Conservation (phyloP, 2,113 vertebrate species). For the Astatotilapia flaviijosephi region DNA sequence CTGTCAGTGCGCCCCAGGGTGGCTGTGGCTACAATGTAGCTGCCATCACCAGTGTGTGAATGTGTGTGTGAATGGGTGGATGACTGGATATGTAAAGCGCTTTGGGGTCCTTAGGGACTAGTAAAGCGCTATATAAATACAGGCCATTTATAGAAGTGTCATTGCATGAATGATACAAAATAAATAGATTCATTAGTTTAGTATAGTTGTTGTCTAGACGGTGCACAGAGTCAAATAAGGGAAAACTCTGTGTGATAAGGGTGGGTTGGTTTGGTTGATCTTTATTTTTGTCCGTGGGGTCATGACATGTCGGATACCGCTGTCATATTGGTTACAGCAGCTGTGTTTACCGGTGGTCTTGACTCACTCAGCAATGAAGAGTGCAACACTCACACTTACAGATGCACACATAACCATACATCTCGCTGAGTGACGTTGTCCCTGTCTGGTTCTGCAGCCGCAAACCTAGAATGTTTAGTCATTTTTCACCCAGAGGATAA, state of each 20-base stretch:
- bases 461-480: conserved; percentile 9
- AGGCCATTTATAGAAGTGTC: background rate
- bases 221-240: background rate
- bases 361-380: conserved; percentile 30
- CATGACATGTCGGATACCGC: background rate
- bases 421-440: conserved; percentile 3
- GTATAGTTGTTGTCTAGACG: background rate
- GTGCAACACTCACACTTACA: background rate
- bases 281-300: conserved; percentile 11
- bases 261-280: background rate
- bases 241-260: background rate
- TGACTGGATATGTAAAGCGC: too few relatives aligned
- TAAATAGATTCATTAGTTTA: background rate
- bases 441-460: conserved; percentile 23
- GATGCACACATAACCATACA: conserved; percentile 14
- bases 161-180: background rate
- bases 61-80: too few relatives aligned
- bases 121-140: too few relatives aligned
- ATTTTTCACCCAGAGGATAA: conserved; percentile 28
- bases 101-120: too few relatives aligned
- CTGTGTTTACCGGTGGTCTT: conserved; percentile 35
- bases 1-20: too few relatives aligned
- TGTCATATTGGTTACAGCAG: conserved; percentile 15
- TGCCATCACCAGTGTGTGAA: too few relatives aligned
- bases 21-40: too few relatives aligned